Evolutionary conservation across 2,797 vertebrate species (phyloP).

Genomic region (Numenius phaeopus): DNA sequence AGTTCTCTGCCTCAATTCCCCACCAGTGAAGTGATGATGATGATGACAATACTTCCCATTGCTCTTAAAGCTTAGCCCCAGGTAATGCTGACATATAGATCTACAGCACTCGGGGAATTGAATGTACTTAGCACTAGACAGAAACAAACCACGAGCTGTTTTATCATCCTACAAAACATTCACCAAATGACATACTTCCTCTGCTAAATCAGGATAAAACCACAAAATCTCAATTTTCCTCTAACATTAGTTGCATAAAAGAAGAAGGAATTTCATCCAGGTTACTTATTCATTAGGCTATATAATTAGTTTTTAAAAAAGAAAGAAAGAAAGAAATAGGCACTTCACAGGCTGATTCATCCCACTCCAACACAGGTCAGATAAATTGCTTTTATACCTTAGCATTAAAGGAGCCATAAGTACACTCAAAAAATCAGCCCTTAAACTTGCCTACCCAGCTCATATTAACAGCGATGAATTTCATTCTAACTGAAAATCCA

Average conservation of each 20-base stretch:
- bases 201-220: background rate
- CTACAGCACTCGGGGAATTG: background rate
- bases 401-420: background rate
- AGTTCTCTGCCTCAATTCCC: background rate
- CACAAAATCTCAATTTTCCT: background rate
- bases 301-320: background rate
- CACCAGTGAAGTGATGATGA: background rate
- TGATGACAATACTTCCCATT: background rate
- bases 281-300: background rate
- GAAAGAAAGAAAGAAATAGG: background rate
- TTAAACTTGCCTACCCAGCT: background rate
- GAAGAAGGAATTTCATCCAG: background rate
- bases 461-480: background rate
- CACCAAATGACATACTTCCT: background rate
- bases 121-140: rapidly evolving
- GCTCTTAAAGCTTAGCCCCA: background rate
- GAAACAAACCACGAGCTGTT: background rate
- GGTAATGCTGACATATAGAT: background rate
- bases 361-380: background rate
- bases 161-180: background rate
- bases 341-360: background rate
- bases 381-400: conserved; percentile 32
- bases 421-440: background rate
- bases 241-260: background rate
- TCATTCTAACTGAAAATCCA: background rate